phyloP scores from a whole-genome alignment of 2,888 invertebrate species.

The Osedax frankpressi region DNA sequence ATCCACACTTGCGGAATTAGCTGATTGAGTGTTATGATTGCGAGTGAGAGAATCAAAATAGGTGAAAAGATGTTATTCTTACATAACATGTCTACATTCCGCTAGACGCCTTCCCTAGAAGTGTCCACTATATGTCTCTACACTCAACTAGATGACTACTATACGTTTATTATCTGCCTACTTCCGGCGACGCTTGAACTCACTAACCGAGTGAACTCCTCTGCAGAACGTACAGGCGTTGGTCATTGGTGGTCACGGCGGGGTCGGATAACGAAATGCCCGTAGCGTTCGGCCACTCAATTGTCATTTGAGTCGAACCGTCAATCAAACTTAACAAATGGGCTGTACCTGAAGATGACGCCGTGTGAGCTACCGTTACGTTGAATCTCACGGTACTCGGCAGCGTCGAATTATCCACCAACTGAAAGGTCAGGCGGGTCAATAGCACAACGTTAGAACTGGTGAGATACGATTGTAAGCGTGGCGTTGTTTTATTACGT shows the following conservation, averaged over 20 bases:
- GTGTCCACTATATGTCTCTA: too few relatives aligned
- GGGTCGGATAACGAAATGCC: background rate
- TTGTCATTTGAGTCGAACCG: background rate
- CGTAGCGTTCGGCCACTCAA: background rate
- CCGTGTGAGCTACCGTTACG: background rate
- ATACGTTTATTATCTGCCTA: too few relatives aligned
- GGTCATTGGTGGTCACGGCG: background rate
- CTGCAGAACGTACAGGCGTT: background rate
- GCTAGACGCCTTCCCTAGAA: too few relatives aligned
- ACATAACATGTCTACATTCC: too few relatives aligned
- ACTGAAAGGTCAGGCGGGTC: background rate
- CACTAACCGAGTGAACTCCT: background rate
- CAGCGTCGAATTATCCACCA: slow-evolving; percentile 12
- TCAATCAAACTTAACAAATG: background rate
- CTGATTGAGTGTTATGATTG: too few relatives aligned
- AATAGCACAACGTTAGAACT: too few relatives aligned
- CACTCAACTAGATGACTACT: too few relatives aligned
- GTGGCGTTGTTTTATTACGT: too few relatives aligned
- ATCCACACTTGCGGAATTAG: background rate
- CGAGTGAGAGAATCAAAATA: too few relatives aligned
- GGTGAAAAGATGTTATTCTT: too few relatives aligned
- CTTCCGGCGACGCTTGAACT: too few relatives aligned
- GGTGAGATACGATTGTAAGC: too few relatives aligned
- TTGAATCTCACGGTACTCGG: slow-evolving; percentile 19
- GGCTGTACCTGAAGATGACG: background rate